Evolutionary conservation across 2,888 invertebrate species (phyloP), one percentile per base, ranked within the genome.

Genomic region (Clepsis dumicolana): DNA sequence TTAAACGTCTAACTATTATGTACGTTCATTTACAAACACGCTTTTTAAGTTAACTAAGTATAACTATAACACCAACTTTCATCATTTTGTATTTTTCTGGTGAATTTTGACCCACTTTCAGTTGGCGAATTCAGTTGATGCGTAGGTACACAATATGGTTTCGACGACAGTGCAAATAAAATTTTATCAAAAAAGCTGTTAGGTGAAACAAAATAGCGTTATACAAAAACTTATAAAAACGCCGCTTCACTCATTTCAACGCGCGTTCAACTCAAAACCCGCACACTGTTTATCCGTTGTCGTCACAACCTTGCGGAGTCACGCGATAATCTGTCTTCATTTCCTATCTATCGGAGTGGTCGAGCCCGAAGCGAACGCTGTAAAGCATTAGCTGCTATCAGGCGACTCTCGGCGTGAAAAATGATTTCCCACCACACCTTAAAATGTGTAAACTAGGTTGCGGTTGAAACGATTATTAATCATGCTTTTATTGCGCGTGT

Each of bases 241-340:
- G 16, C n/a, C 44, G 8, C 14, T 18, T 44, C 8, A 44, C 14
- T 38, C 38, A 27, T 27, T 52, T 52, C 5, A 7, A 25, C 12
- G 12, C 52, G 35, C 54, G 16, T 2, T 27, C 8, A 25, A 25
- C 8, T n/a, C 25, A 16, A 53, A 29, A 27, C 16, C 66, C 80
- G 80, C 81, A 77, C 77, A 29, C 60, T 82, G 81, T 85, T 84
- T 84, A 81, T 77, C 77, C 80, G 80, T 76, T 78, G 74, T 76
- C 61, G 69, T 59, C 67, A 75, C 79, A 76, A 75, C 84, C 84
- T 83, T 86, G 87, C 86, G 83, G 74, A 88, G 91, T 90, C 91
- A 92, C 91, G 91, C 91, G 82, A 91, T 90, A 92, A 93, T 93
- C 90, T 85, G 88, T 93, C 93, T 93, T 93, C 91, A 93, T 93